Conservation (phyloP, 2,113 vertebrate species). For the Gobiocypris rarus region DNA sequence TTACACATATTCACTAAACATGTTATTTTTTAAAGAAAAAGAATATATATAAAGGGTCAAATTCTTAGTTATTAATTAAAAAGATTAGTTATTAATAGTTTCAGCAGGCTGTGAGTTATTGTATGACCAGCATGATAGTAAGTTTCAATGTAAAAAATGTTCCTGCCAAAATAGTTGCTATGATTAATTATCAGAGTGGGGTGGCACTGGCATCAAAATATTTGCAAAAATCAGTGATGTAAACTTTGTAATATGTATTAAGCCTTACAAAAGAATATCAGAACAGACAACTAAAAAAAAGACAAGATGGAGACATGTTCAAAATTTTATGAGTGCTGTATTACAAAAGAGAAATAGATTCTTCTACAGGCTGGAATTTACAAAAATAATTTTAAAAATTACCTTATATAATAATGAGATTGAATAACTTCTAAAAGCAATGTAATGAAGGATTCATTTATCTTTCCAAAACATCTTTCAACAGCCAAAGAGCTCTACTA, state of each 20-base stretch:
- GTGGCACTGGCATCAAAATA: neutral
- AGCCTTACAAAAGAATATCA: neutral
- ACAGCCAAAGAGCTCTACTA: neutral
- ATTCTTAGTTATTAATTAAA: no score
- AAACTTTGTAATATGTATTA: neutral
- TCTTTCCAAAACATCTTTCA: neutral
- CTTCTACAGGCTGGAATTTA: neutral
- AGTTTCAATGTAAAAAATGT: neutral
- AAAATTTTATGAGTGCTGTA: neutral
- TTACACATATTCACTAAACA: no score
- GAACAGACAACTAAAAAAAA: neutral
- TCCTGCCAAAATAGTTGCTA: neutral
- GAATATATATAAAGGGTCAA: no score
- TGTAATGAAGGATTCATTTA: neutral
- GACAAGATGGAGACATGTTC: neutral
- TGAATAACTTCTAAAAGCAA: conserved; percentile 16
- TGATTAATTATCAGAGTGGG: neutral
- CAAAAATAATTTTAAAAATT: neutral
- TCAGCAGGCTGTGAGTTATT: neutral
- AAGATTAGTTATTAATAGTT: no score
- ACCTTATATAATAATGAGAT: neutral
- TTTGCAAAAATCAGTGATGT: neutral
- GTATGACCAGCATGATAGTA: neutral
- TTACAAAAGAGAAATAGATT: neutral
- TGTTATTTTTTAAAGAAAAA: no score